phyloP scores from a whole-genome alignment of 1,140 invertebrate genomes.

The Euwallacea similis region DNA sequence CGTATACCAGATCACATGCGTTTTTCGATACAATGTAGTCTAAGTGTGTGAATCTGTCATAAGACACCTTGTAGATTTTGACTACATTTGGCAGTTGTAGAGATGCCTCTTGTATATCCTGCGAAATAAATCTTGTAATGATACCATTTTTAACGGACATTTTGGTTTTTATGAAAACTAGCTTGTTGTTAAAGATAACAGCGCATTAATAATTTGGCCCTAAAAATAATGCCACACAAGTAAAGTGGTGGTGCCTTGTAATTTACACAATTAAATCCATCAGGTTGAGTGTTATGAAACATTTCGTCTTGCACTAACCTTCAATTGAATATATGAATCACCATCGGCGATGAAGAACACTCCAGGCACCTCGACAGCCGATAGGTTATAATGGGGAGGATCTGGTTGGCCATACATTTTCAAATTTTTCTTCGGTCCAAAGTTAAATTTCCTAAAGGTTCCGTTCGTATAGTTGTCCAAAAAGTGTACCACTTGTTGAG shows the following conservation, averaged over 20 bases:
- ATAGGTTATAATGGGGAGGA: constrained; percentile 23
- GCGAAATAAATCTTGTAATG: neutral
- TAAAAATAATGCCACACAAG: too few relatives aligned
- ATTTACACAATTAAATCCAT: neutral
- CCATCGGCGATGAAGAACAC: constrained; percentile 1
- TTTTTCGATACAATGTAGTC: constrained; percentile 32
- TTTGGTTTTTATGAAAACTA: too few relatives aligned
- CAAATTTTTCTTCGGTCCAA: constrained; percentile 22
- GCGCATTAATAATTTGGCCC: too few relatives aligned
- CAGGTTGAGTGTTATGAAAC: neutral
- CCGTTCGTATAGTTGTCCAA: constrained; percentile 10
- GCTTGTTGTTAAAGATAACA: too few relatives aligned
- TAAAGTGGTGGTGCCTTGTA: too few relatives aligned
- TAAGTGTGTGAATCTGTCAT: constrained; percentile 14
- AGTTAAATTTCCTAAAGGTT: constrained; percentile 4
- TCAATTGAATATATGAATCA: neutral
- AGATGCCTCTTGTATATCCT: constrained; percentile 9
- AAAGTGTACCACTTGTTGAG: constrained; percentile 8
- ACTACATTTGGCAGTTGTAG: neutral
- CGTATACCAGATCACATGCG: constrained; percentile 21
- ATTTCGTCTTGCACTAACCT: neutral
- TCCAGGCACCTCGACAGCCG: neutral
- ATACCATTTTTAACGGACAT: too few relatives aligned
- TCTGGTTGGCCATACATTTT: constrained; percentile 11
- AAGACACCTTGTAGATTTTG: constrained; percentile 1